These are phyloP conservation scores for Sisyra terminalis DNA, from an alignment of 2,888 invertebrate genomes.

Conservation along the genomic window DNA sequence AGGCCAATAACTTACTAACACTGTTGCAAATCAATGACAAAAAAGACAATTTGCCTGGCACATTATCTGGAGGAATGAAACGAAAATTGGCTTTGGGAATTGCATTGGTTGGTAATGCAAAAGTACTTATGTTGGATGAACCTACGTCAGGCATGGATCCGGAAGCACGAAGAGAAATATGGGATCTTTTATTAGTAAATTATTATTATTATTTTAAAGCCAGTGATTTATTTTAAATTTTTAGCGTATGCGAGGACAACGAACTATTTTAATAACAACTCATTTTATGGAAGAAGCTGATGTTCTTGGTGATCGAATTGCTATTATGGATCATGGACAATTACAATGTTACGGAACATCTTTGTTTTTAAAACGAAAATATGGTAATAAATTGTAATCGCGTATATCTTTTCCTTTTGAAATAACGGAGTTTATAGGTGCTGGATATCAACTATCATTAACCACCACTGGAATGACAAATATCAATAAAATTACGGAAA, in stretches of 20 bases:
- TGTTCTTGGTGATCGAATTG: constrained; percentile 76
- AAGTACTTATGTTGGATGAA: constrained; percentile 53
- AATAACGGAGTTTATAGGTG: constrained; percentile 28
- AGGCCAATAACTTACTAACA: constrained; percentile 37
- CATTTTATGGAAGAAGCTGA: constrained; percentile 97
- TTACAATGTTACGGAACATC: constrained; percentile 68
- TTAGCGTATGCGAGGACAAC: constrained; percentile 34
- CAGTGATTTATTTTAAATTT: background rate
- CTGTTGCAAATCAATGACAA: constrained; percentile 45
- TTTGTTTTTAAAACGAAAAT: constrained; percentile 59
- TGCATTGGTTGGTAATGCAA: constrained; percentile 65
- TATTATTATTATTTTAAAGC: background rate
- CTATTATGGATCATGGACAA: constrained; percentile 61
- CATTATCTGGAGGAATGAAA: constrained; percentile 87
- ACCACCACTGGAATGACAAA: constrained; percentile 23
- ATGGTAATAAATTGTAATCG: constrained; percentile 28
- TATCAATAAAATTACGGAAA: constrained; percentile 17
- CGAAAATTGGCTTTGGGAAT: constrained; percentile 74
- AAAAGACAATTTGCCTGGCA: constrained; percentile 34
- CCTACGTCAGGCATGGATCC: constrained; percentile 90
- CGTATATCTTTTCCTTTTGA: too few relatives aligned
- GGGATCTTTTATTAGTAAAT: constrained; percentile 63
- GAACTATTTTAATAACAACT: constrained; percentile 71
- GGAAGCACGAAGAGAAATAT: constrained; percentile 69
- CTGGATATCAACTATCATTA: constrained; percentile 52